Conservation (phyloP, 2,113 vertebrate genomes). For the Charadrius vociferus region DNA sequence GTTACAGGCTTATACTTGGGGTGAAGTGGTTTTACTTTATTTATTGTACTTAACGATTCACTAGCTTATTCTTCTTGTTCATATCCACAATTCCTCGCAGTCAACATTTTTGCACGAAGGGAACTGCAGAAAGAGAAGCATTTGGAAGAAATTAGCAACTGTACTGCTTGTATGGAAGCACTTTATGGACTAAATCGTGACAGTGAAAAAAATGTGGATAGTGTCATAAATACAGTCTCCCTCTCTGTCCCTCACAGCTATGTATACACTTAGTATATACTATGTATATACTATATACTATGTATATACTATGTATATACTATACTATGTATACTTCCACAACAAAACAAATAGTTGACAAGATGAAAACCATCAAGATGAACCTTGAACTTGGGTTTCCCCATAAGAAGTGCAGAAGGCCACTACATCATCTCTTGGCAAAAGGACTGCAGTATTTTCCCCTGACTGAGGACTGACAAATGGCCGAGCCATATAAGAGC, state of each 20-base stretch:
- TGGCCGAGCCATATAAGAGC: rapidly evolving
- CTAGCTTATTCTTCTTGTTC: not conserved
- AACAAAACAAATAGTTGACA: not conserved
- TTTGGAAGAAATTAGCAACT: rapidly evolving
- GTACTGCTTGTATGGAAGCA: not conserved
- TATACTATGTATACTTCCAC: not conserved
- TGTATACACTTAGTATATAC: not conserved
- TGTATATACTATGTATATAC: not conserved
- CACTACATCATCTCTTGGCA: not conserved
- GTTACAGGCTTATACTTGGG: not conserved
- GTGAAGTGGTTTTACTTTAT: not conserved
- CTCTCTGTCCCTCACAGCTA: not conserved
- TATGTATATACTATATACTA: not conserved
- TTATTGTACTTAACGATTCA: not conserved
- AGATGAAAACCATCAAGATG: not conserved
- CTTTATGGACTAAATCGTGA: not conserved
- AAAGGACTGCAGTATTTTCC: not conserved
- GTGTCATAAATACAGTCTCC: not conserved
- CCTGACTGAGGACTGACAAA: not conserved
- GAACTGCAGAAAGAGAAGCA: not conserved
- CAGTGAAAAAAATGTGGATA: not conserved
- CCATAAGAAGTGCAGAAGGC: not conserved
- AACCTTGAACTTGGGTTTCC: slow-evolving; percentile 4
- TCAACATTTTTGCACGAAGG: not conserved
- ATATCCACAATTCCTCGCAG: not conserved